Conservation (phyloP, 2,888 invertebrate genomes). For the Pollenia labialis region DNA sequence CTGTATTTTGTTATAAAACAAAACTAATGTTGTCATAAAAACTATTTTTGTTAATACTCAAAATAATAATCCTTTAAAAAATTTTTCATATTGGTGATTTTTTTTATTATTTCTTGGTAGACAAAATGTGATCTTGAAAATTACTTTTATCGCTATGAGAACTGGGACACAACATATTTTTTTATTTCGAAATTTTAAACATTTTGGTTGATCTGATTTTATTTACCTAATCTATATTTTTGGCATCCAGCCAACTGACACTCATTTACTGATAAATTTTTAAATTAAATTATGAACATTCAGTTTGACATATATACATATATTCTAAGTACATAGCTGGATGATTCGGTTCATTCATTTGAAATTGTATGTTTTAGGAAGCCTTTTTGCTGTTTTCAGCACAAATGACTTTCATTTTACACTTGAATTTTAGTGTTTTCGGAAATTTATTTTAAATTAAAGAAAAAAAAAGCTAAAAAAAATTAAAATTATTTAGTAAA, state of each 20-base stretch:
- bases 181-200: background rate
- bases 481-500: too few species aligned
- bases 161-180: background rate
- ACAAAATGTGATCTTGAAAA: constrained; percentile 13
- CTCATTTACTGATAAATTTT: background rate
- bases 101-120: constrained; percentile 27
- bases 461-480: background rate
- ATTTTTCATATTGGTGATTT: background rate
- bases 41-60: too few species aligned
- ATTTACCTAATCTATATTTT: background rate
- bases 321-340: background rate
- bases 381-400: background rate
- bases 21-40: too few species aligned
- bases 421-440: background rate
- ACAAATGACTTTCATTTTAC: background rate
- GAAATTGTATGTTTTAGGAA: constrained; percentile 23
- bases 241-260: constrained; percentile 45
- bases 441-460: background rate
- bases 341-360: constrained; percentile 27
- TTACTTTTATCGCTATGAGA: background rate
- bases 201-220: background rate
- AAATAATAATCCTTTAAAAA: background rate
- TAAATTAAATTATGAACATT: constrained; percentile 14
- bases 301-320: background rate
- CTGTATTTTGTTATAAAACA: too few species aligned